Conservation (phyloP, 2,113 vertebrate genomes). For the Girardinichthys multiradiatus region DNA sequence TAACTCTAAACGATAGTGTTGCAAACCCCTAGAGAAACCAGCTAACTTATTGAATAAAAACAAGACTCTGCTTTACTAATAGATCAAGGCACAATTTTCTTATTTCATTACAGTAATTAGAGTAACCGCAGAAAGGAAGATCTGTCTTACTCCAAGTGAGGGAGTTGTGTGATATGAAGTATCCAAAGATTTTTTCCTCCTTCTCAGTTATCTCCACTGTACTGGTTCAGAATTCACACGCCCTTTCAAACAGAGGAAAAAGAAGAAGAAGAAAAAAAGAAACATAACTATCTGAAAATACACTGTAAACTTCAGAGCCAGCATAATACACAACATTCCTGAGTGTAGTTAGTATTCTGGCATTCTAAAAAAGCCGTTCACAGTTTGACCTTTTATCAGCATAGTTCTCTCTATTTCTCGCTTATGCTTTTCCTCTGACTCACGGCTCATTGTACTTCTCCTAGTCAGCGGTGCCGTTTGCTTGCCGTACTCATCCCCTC, state of each 20-base stretch:
- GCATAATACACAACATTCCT: slow-evolving; percentile 20
- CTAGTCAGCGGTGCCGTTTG: slow-evolving; percentile 52
- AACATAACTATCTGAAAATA: neutral
- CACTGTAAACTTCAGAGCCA: neutral
- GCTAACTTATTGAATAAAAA: neutral
- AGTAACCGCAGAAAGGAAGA: neutral
- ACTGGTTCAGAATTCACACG: neutral
- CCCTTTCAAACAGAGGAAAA: neutral
- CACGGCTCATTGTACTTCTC: slow-evolving; percentile 58
- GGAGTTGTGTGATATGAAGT: neutral
- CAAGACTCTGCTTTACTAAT: neutral
- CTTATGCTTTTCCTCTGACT: slow-evolving; percentile 60
- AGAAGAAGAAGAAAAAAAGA: no score
- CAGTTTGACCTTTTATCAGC: slow-evolving; percentile 59
- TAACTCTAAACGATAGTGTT: slow-evolving; percentile 5
- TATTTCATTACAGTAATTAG: neutral
- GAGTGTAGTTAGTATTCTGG: slow-evolving; percentile 37
- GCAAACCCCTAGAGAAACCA: neutral
- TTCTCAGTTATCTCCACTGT: neutral
- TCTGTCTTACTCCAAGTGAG: neutral
- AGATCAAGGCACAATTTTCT: neutral
- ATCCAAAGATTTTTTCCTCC: no score
- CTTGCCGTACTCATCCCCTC: slow-evolving; percentile 50
- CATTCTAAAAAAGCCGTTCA: slow-evolving; percentile 51
- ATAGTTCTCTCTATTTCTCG: slow-evolving; percentile 43